Evolutionary conservation across 2,113 vertebrate genomes (phyloP), one percentile per base, ranked within the genome.

Genomic region (Motacilla tschutschensis): DNA sequence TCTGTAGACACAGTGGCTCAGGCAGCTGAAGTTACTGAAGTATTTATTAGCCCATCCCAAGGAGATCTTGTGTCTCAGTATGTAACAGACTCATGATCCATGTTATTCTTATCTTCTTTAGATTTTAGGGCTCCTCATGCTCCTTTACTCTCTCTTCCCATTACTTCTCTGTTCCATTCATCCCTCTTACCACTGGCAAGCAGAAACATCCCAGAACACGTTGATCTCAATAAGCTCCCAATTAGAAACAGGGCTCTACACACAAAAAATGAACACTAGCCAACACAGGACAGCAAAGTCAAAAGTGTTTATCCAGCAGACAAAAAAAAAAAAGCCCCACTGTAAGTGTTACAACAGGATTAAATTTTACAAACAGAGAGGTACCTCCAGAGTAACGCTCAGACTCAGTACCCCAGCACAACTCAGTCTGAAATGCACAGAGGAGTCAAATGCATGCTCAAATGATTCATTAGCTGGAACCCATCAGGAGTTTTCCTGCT

Each of bases 281-380:
- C 29, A 88, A 47, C 29, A 63, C 24, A 31, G 15, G 20, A 54
- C 1, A 69, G 33, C 12, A 15, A 62, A 77, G 17, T 31, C 41
- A 55, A 80, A 93, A 78, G 16, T 38, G 26, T 29, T 87, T 57
- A 76, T 48, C 22, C 54, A 62, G 35, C 26, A 76, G 83, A 65
- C 44, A 51, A 63, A 63, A 25, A 8, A 3, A 11, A 24, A 36
- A 24, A 12, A 4, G 5, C n/a, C 9, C n/a, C 22, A n/a, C 28
- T 7, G 0, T 8, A 63, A 36, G 2, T 14, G 38, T 46, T 78
- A 5, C 13, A 90, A 40, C 14, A 78, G 40, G 28, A 40, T 40
- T 54, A 29, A 3, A 25, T 70, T 80, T 71, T 28, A 71, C 60
- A 65, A 60, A 43, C 2, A 58, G 28, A 76, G 36, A 57, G 10